Evolutionary conservation across 2,888 invertebrate genomes (phyloP).

Genomic region (Mylabris sibirica): DNA sequence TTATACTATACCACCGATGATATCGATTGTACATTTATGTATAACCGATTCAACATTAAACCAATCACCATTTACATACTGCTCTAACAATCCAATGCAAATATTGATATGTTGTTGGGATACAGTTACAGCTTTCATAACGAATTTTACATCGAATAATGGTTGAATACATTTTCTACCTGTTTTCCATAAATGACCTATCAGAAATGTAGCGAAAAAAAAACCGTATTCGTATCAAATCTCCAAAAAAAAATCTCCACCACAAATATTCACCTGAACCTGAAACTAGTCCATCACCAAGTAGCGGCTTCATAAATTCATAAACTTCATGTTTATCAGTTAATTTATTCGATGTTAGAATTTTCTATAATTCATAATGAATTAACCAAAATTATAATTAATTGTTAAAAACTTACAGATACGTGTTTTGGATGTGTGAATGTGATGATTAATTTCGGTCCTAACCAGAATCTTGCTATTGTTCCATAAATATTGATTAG

Average conservation of each 20-base stretch:
- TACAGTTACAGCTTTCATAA: constrained; percentile 25
- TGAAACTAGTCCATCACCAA: constrained; percentile 30
- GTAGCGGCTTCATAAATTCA: constrained; percentile 22
- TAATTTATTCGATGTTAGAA: constrained; percentile 25
- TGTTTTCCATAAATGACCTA: neutral
- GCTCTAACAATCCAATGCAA: constrained; percentile 40
- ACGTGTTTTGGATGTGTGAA: constrained; percentile 29
- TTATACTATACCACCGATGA: constrained; percentile 41
- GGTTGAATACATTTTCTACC: constrained; percentile 41
- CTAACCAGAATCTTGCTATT: constrained; percentile 22
- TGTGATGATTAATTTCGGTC: constrained; percentile 14
- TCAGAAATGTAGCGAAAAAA: constrained; percentile 8
- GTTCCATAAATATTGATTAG: neutral
- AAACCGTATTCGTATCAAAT: neutral
- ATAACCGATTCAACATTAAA: constrained; percentile 38
- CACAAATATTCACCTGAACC: constrained; percentile 23
- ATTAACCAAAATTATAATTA: neutral
- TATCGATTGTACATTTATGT: constrained; percentile 41
- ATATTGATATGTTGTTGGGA: constrained; percentile 36
- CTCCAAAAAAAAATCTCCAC: neutral
- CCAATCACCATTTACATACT: constrained; percentile 30
- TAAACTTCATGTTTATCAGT: constrained; percentile 29
- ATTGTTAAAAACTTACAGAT: constrained; percentile 18
- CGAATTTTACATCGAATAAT: constrained; percentile 42
- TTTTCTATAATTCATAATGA: constrained; percentile 28